Evolutionary conservation across 1,140 invertebrate genomes (phyloP).

Genomic region (Drosophila ercepeae): DNA sequence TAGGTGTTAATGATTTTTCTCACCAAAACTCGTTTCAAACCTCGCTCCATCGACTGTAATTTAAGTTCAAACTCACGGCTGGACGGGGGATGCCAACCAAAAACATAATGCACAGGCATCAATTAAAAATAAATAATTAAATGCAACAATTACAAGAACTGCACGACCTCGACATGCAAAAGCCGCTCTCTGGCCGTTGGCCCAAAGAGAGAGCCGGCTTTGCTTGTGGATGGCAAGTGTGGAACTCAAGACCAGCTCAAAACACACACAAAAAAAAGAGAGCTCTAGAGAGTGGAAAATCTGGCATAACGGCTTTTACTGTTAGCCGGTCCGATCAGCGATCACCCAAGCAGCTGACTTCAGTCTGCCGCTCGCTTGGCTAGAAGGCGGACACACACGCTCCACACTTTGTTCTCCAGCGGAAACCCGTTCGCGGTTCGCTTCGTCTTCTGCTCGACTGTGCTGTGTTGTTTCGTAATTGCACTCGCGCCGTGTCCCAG

Average conservation of each 20-base stretch:
- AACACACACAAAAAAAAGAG: slow-evolving; percentile 14
- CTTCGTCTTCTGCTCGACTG: too few species aligned
- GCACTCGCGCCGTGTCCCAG: slow-evolving; percentile 61
- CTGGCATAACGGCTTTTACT: slow-evolving; percentile 71
- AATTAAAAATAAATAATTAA: slow-evolving; percentile 74
- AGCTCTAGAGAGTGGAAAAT: slow-evolving; percentile 21
- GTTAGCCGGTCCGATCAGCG: slow-evolving; percentile 53
- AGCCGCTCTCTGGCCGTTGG: slow-evolving; percentile 44
- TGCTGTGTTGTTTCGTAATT: slow-evolving; percentile 81
- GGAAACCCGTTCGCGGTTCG: slow-evolving; percentile 55
- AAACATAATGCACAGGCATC: slow-evolving; percentile 54
- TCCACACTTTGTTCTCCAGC: slow-evolving; percentile 1
- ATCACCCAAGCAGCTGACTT: slow-evolving; percentile 55
- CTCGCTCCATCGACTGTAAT: slow-evolving; percentile 51
- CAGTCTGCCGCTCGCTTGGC: slow-evolving; percentile 79
- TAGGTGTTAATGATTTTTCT: slow-evolving; percentile 1
- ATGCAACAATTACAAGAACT: slow-evolving; percentile 62
- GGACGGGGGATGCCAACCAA: slow-evolving; percentile 40
- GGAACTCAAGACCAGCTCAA: slow-evolving; percentile 11
- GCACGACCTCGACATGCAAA: slow-evolving; percentile 78
- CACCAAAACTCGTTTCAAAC: slow-evolving; percentile 35
- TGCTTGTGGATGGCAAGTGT: slow-evolving; percentile 25
- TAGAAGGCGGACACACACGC: slow-evolving; percentile 65
- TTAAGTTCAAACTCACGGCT: slow-evolving; percentile 76
- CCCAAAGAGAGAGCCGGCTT: slow-evolving; percentile 34